phyloP scores from a whole-genome alignment of 1,140 invertebrate genomes.

The Artemia franciscana region DNA sequence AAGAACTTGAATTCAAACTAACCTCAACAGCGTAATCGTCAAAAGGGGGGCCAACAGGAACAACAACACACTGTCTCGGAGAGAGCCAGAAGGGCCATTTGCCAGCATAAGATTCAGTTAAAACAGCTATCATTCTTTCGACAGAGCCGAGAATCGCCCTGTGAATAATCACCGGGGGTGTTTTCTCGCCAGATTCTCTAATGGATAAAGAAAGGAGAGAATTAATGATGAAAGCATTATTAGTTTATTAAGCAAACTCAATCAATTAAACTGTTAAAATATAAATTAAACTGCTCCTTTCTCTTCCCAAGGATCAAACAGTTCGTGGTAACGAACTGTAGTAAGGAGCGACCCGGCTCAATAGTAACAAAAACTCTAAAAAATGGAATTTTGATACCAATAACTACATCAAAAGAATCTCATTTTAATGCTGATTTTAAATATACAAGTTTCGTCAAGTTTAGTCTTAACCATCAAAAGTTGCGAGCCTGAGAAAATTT shows the following conservation, averaged over 20 bases:
- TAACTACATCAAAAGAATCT: no score
- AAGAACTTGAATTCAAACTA: conserved; percentile 11
- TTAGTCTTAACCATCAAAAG: no score
- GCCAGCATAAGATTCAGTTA: conserved; percentile 87
- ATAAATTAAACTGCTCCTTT: neutral
- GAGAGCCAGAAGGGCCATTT: conserved; percentile 99
- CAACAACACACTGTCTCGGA: conserved; percentile 72
- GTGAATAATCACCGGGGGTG: conserved; percentile 90
- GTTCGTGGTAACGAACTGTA: no score
- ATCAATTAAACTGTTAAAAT: neutral
- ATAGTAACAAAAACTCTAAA: no score
- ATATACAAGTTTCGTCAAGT: no score
- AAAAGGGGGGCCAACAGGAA: conserved; percentile 59
- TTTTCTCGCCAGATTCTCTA: conserved; percentile 65
- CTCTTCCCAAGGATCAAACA: no score
- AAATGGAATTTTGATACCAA: no score
- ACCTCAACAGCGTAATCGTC: conserved; percentile 68
- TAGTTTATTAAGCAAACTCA: neutral
- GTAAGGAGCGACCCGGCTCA: no score
- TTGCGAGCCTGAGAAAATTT: no score
- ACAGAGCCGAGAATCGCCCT: conserved; percentile 89
- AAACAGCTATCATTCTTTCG: conserved; percentile 91
- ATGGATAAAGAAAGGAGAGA: conserved; percentile 15
- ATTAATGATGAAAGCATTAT: neutral
- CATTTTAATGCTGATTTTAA: no score